Conservation (phyloP, 35 echinoderm and acorn worm species). For the Lytechinus variegatus region DNA sequence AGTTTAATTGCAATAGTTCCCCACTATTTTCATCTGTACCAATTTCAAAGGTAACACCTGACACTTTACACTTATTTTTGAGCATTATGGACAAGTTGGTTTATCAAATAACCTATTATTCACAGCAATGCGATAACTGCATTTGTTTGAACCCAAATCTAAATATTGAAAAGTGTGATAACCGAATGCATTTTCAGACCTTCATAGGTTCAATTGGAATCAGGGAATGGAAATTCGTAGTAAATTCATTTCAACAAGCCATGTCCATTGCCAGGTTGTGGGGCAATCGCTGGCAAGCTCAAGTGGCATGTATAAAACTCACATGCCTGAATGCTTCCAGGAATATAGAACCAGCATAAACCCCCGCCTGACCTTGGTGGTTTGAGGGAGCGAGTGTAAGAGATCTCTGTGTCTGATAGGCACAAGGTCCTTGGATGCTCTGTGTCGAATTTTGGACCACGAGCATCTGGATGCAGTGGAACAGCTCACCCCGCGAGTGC, state of each 20-base stretch:
- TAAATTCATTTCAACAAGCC: neutral
- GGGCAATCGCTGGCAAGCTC: no score
- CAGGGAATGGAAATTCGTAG: neutral
- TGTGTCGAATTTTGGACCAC: no score
- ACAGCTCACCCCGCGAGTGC: no score
- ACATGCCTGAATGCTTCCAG: no score
- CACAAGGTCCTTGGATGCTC: no score
- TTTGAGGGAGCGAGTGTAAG: no score
- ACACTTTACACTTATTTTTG: conserved; percentile 69
- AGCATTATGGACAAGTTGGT: conserved; percentile 75
- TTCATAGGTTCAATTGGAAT: neutral
- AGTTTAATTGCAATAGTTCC: conserved; percentile 59
- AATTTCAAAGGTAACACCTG: conserved; percentile 60
- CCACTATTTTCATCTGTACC: conserved; percentile 67
- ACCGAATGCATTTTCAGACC: neutral
- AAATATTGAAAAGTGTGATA: neutral
- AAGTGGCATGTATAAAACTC: no score
- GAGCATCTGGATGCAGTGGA: no score
- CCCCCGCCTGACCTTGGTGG: no score
- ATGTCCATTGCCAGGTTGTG: no score
- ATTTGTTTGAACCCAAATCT: neutral
- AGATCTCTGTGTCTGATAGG: no score
- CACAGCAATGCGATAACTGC: conserved; percentile 53
- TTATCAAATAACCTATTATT: conserved; percentile 62
- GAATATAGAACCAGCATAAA: no score